phyloP scores from a whole-genome alignment of 2,797 vertebrate species.

The Australoheros facetus region DNA sequence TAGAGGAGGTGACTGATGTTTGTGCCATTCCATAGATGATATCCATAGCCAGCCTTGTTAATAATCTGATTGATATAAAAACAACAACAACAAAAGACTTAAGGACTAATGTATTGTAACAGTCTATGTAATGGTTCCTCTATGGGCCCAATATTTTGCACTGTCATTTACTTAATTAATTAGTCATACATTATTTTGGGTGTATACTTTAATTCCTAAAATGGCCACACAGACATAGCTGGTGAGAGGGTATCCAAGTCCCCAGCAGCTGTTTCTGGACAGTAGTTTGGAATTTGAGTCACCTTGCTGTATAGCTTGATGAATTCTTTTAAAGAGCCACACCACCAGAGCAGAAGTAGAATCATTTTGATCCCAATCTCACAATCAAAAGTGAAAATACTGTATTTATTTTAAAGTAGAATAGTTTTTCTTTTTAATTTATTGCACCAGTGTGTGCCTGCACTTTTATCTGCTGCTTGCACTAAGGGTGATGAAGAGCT shows the following conservation, averaged over 20 bases:
- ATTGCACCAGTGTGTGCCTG: neutral
- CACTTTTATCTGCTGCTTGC: neutral
- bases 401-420: neutral
- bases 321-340: neutral
- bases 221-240: conserved; percentile 27
- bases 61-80: too few species aligned
- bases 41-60: too few species aligned
- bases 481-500: neutral
- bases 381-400: neutral
- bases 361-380: neutral
- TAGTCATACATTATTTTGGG: conserved; percentile 30
- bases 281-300: conserved; percentile 11
- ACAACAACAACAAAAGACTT: neutral
- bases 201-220: conserved; percentile 34
- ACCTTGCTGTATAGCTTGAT: conserved; percentile 22
- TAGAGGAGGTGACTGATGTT: too few species aligned
- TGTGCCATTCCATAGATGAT: too few species aligned
- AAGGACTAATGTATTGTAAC: neutral
- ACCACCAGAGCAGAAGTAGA: neutral
- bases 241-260: conserved; percentile 4
- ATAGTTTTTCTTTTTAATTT: neutral
- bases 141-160: neutral
- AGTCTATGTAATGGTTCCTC: neutral
- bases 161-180: conserved; percentile 18
- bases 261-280: conserved; percentile 10